Evolutionary conservation across 2,113 vertebrate genomes (phyloP).

Genomic region (Nycticebus coucang): DNA sequence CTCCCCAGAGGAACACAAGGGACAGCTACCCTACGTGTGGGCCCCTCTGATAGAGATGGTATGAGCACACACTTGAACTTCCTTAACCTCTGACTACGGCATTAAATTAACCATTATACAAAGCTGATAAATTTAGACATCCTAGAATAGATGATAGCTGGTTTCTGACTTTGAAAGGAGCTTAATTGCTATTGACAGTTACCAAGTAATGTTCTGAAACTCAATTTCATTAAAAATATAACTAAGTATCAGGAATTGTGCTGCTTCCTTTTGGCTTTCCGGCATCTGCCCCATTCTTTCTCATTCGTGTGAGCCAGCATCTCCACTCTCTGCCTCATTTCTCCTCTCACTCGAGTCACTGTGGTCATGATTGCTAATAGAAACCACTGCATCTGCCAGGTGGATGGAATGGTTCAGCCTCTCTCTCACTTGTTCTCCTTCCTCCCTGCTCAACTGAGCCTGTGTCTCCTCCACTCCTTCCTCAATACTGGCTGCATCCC

Average conservation of each 20-base stretch:
- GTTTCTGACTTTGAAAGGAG: conserved; percentile 12
- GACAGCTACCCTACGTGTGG: background rate
- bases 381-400: background rate
- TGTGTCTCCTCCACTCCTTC: background rate
- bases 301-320: background rate
- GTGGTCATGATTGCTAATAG: background rate
- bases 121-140: background rate
- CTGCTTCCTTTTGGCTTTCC: background rate
- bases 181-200: background rate
- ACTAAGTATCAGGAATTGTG: background rate
- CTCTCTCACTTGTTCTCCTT: background rate
- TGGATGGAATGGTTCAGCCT: background rate
- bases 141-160: background rate
- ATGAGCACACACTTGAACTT: background rate
- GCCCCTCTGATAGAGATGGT: background rate
- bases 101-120: background rate
- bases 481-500: background rate
- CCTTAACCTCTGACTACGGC: background rate
- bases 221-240: background rate
- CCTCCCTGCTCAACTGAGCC: background rate
- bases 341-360: background rate
- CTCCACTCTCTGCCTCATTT: background rate
- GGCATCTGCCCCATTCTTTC: background rate
- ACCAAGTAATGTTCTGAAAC: background rate
- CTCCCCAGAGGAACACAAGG: background rate